These are phyloP conservation scores for Parochlus steinenii DNA, from an alignment of 2,888 invertebrate species.

Conservation along the genomic window DNA sequence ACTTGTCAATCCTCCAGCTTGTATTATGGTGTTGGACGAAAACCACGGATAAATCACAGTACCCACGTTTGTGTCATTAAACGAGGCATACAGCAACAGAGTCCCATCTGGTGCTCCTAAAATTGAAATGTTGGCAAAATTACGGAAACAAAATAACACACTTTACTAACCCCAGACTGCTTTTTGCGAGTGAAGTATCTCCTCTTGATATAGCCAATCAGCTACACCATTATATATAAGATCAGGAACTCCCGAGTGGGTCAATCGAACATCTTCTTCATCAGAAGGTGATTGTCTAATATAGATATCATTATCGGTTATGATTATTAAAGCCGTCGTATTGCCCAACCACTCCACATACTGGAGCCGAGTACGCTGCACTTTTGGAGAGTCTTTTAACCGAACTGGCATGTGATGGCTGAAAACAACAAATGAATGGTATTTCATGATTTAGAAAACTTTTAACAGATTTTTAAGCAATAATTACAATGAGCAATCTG, in stretches of 20 bases:
- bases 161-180: constrained; percentile 88
- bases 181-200: constrained; percentile 36
- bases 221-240: constrained; percentile 82
- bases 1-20: constrained; percentile 35
- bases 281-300: constrained; percentile 54
- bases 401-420: constrained; percentile 75
- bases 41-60: constrained; percentile 69
- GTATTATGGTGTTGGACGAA: constrained; percentile 47
- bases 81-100: constrained; percentile 68
- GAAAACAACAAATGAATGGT: constrained; percentile 13
- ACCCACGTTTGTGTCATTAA: constrained; percentile 67
- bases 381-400: constrained; percentile 54
- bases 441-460: neutral
- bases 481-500: neutral
- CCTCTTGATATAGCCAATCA: constrained; percentile 95
- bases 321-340: constrained; percentile 59
- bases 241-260: constrained; percentile 60
- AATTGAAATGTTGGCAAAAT: too few species aligned
- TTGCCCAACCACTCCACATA: constrained; percentile 70
- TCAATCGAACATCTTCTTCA: constrained; percentile 52
- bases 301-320: constrained; percentile 80
- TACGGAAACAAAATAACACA: too few species aligned
- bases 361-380: constrained; percentile 58
- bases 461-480: neutral
- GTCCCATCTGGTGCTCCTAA: constrained; percentile 62